phyloP scores from a whole-genome alignment of 2,888 invertebrate genomes.

The Oscheius sp. region DNA sequence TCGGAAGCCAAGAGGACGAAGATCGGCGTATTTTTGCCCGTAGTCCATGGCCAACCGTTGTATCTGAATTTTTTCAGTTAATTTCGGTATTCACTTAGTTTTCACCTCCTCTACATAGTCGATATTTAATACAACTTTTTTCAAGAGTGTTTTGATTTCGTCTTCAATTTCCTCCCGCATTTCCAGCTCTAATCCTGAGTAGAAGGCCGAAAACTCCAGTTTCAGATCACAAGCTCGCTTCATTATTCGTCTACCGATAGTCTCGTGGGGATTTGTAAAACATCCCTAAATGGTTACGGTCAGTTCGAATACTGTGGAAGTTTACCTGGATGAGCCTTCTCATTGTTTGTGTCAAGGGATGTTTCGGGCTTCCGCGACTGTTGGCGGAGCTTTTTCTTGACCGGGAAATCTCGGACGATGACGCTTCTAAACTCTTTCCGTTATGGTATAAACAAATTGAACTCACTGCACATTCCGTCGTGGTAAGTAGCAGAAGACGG shows the following conservation, averaged over 20 bases:
- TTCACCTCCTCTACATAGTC: slow-evolving; percentile 63
- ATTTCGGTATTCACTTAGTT: too few relatives aligned
- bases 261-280: slow-evolving; percentile 67
- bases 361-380: slow-evolving; percentile 38
- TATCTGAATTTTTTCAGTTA: slow-evolving; percentile 34
- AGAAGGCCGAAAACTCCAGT: slow-evolving; percentile 48
- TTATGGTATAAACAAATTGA: not conserved
- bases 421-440: not conserved
- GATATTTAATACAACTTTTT: slow-evolving; percentile 64
- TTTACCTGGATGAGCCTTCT: slow-evolving; percentile 59
- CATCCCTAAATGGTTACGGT: too few relatives aligned
- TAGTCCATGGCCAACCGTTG: slow-evolving; percentile 56
- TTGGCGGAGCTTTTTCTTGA: slow-evolving; percentile 40
- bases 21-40: slow-evolving; percentile 50
- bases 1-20: slow-evolving; percentile 52
- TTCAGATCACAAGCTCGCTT: slow-evolving; percentile 60
- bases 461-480: slow-evolving; percentile 42
- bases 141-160: slow-evolving; percentile 60
- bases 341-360: slow-evolving; percentile 48
- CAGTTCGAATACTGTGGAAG: too few relatives aligned
- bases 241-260: slow-evolving; percentile 59
- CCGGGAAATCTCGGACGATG: slow-evolving; percentile 12
- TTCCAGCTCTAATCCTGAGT: slow-evolving; percentile 47
- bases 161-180: slow-evolving; percentile 63
- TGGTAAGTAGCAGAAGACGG: slow-evolving; percentile 37